These are phyloP conservation scores for Labeo rohita DNA, from an alignment of 2,113 vertebrate genomes.

Conservation along the genomic window DNA sequence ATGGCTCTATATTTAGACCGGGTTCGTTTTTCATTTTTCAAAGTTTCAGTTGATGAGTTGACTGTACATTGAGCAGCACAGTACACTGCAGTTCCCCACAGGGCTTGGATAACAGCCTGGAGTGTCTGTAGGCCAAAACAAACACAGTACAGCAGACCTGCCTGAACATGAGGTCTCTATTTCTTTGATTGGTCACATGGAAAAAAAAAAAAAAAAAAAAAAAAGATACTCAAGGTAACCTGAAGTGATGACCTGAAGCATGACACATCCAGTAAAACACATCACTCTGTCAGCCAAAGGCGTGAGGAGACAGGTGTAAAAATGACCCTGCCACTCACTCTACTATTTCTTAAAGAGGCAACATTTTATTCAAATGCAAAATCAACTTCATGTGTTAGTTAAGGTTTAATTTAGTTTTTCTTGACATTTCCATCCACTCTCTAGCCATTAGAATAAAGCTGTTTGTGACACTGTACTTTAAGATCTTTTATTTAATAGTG, in stretches of 20 bases:
- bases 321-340: not conserved
- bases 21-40: conserved; percentile 11
- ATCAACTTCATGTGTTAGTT: not conserved
- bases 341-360: not conserved
- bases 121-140: not conserved
- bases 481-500: too few species aligned
- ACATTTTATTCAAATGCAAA: conserved; percentile 4
- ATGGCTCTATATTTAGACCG: conserved; percentile 13
- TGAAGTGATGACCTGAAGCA: conserved; percentile 9
- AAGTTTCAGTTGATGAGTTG: conserved; percentile 2
- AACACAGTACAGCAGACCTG: conserved; percentile 7
- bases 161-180: conserved; percentile 20
- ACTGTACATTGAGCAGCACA: not conserved
- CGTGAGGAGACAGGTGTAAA: conserved; percentile 27
- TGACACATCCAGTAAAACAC: not conserved
- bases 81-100: conserved; percentile 19
- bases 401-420: not conserved
- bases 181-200: conserved; percentile 30
- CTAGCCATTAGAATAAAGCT: not conserved
- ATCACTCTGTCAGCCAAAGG: not conserved
- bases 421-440: not conserved
- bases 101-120: conserved; percentile 28
- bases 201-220: too few species aligned
- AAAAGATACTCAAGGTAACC: not conserved
- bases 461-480: not conserved